These are phyloP conservation scores for Lithophane ornitopus DNA, from an alignment of 2,888 invertebrate genomes.

Conservation along the genomic window DNA sequence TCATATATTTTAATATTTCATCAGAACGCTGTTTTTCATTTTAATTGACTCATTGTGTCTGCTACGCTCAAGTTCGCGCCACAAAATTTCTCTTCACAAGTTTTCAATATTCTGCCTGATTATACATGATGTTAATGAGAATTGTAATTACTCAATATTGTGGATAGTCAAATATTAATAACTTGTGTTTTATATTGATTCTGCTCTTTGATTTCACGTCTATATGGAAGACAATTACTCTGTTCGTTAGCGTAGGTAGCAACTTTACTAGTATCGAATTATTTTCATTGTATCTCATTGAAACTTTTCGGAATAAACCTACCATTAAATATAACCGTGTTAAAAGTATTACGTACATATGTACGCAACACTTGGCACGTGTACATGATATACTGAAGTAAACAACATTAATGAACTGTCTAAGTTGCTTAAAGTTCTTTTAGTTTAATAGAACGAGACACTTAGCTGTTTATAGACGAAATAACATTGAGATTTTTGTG, in stretches of 20 bases:
- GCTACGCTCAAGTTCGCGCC: constrained; percentile 17
- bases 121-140: constrained; percentile 7
- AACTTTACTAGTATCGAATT: constrained; percentile 9
- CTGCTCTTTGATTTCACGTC: background rate
- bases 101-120: constrained; percentile 27
- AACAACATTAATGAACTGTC: background rate
- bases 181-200: constrained; percentile 5
- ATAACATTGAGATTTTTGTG: background rate
- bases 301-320: constrained; percentile 19
- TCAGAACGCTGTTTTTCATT: constrained; percentile 40
- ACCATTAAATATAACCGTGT: constrained; percentile 1
- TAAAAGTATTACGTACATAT: constrained; percentile 4
- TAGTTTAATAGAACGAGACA: background rate
- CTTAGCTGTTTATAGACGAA: background rate
- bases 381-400: background rate
- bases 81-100: constrained; percentile 16
- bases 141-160: constrained; percentile 13
- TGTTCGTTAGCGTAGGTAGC: background rate
- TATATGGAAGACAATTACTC: background rate
- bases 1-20: constrained; percentile 56
- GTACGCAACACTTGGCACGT: background rate
- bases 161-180: background rate
- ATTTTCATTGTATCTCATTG: background rate
- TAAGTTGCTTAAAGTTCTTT: constrained; percentile 8
- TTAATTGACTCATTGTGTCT: constrained; percentile 47